Evolutionary conservation across 2,888 invertebrate species (phyloP), one percentile per base, ranked within the genome.

Genomic region (Clunio marinus): DNA sequence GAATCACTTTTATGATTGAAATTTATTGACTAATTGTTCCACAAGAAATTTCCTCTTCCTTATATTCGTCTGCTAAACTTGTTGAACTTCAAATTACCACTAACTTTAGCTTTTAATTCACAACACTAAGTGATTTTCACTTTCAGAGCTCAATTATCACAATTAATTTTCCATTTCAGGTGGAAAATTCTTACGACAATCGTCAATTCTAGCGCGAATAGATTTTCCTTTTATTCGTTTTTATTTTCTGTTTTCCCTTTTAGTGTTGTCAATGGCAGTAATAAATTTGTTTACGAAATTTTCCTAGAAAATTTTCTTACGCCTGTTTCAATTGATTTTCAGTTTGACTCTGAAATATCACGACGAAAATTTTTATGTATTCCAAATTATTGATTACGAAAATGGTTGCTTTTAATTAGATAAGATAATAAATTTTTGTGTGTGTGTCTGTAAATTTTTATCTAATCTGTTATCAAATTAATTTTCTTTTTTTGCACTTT

Each of bases 221-320:
- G 2, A n/a, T 22, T 58, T 58, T 15, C 57, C 15, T 25, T 28
- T 58, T 25, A 4, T 25, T 15, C 17, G 45, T 10, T 32, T 4
- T 10, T 32, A 10, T n/a, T n/a, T n/a, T n/a, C n/a, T n/a, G n/a
- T n/a, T n/a, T n/a, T n/a, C n/a, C n/a, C n/a, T n/a, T n/a, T n/a
- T 17, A 25, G 27, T 46, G 63, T 63, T 63, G 63, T 63, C 63
- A 63, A 63, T 63, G 63, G 63, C 63, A 63, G 63, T 63, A 46
- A 15, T 25, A 5, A 57, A 57, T 17, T 51, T 63, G 63, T 63
- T 63, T 63, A 46, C 25, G n/a, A n/a, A n/a, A n/a, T n/a, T n/a
- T n/a, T n/a, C n/a, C n/a, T n/a, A n/a, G n/a, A n/a, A n/a, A n/a
- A n/a, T n/a, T n/a, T n/a, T n/a, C 51, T 51, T 63, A 20, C 28